Base-by-base conservation (phyloP, 2,113 vertebrate species). In the Gallinago paraguaiae region DNA sequence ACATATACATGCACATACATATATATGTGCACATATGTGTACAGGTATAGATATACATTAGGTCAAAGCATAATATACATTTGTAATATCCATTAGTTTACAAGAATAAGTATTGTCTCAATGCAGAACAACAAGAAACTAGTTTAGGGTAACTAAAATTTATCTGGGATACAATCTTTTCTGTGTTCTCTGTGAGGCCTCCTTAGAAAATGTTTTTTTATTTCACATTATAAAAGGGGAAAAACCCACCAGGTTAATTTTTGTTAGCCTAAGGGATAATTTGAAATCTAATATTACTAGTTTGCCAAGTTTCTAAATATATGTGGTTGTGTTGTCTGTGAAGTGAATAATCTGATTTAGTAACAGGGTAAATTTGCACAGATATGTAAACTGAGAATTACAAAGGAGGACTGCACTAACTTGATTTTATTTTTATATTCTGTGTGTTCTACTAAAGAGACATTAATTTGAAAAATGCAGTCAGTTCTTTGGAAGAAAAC, bases 261-360 rank as follows among this genome's bases (percentile, higher is more conserved):
- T 41, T 91, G 17, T 82, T 86, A 92, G 4, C 30, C 33, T 64
- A 64, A 82, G 81, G 50, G 43, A 56, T 75, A 50, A 83, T 72
- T 88, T 94, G 86, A 87, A 59, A 82, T 79, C 10, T 96, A 43
- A 51, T 90, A 84, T 86, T 88, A 41, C 48, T 90, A 46, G 19
- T 35, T 25, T 4, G 9, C 7, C 23, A 54, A 61, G 16, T 65
- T 93, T 80, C 76, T 71, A 95, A 91, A 78, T 31, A 65, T n/a
- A 89, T 48, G 43, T 2, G 10, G 27, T 78, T 82, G 59, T 76
- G 11, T 92, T 85, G 59, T 56, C 25, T 85, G 19, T 92, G 84
- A 93, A 97, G 31, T 59, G 50, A 86, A 30, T 23, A 80, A 96
- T 48, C 41, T 80, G 84, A 92, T 71, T 96, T 94, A 94, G 69